These are phyloP conservation scores for Harpegnathos saltator DNA, from an alignment of 1,140 invertebrate species.

Conservation along the genomic window DNA sequence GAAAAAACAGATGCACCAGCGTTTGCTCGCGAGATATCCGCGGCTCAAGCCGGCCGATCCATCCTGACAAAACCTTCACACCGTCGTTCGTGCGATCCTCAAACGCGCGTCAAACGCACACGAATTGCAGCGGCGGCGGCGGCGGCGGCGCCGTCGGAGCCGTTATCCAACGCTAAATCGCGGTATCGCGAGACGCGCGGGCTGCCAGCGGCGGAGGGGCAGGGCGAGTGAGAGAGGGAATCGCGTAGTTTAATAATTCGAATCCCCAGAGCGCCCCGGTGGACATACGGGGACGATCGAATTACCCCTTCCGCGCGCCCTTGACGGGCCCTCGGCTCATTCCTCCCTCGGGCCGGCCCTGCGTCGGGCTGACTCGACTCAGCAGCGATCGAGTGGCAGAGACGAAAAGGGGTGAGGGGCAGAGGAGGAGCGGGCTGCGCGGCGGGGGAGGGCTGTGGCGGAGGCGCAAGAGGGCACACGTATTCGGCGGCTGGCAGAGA, in stretches of 20 bases:
- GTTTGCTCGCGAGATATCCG: not conserved
- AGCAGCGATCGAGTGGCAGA: slow-evolving; percentile 53
- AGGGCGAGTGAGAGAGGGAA: slow-evolving; percentile 26
- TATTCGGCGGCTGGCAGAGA: slow-evolving; percentile 40
- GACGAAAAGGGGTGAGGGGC: slow-evolving; percentile 41
- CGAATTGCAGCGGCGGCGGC: slow-evolving; percentile 18
- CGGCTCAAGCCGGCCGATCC: not conserved
- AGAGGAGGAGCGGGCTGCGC: slow-evolving; percentile 15
- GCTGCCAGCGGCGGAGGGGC: not conserved
- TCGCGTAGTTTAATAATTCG: slow-evolving; percentile 62
- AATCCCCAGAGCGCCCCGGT: slow-evolving; percentile 41
- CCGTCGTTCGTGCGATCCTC: slow-evolving; percentile 20
- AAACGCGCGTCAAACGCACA: slow-evolving; percentile 50
- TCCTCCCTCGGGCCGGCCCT: slow-evolving; percentile 59
- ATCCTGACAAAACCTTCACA: not conserved
- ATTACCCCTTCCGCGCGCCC: slow-evolving; percentile 47
- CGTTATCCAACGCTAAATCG: slow-evolving; percentile 59
- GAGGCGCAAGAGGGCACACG: slow-evolving; percentile 40
- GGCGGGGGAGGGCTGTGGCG: not conserved
- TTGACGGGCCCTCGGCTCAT: slow-evolving; percentile 47
- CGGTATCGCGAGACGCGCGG: slow-evolving; percentile 21
- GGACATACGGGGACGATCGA: slow-evolving; percentile 40
- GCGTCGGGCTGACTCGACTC: slow-evolving; percentile 59
- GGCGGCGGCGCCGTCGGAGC: slow-evolving; percentile 26
- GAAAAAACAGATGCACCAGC: not conserved